A percentile compares a stretch with the other conserved stretches of the same genome.
These are phyloP conservation scores for Hedychridium roseum DNA, from an alignment of 2,888 invertebrate genomes.

Conservation along the genomic window DNA sequence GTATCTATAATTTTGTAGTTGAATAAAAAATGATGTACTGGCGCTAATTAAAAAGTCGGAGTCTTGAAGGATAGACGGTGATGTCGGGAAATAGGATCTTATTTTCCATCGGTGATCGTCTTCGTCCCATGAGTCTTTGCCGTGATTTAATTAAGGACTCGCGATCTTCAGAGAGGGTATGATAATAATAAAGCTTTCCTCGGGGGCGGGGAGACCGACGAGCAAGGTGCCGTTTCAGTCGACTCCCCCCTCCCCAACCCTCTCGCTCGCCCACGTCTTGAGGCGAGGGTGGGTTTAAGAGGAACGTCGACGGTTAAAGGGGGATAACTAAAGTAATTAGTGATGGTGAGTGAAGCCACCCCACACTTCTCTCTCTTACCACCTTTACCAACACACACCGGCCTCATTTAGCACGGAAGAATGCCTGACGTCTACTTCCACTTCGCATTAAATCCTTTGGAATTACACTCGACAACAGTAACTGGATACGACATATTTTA, in stretches of 20 bases:
- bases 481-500: no score
- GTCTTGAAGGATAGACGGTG: no score
- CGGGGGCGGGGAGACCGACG: constrained; percentile 27
- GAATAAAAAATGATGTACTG: no score
- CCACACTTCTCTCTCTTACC: constrained; percentile 15
- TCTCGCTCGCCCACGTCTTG: constrained; percentile 48
- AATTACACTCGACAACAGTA: no score
- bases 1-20: no score
- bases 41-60: no score
- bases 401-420: neutral
- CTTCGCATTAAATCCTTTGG: no score
- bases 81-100: no score
- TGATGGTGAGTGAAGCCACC: constrained; percentile 47
- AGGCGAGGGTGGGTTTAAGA: constrained; percentile 46
- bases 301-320: constrained; percentile 40
- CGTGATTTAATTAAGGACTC: constrained; percentile 45
- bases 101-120: no score
- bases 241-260: no score
- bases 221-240: constrained; percentile 39
- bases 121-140: constrained; percentile 38
- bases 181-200: constrained; percentile 45
- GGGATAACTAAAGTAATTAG: constrained; percentile 54
- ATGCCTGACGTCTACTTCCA: no score
- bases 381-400: constrained; percentile 22
- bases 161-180: constrained; percentile 38